A percentile compares a stretch with the other conserved stretches of the same genome.
Evolutionary conservation across 2,888 invertebrate genomes (phyloP).

Genomic region (Drosophila antonietae): DNA sequence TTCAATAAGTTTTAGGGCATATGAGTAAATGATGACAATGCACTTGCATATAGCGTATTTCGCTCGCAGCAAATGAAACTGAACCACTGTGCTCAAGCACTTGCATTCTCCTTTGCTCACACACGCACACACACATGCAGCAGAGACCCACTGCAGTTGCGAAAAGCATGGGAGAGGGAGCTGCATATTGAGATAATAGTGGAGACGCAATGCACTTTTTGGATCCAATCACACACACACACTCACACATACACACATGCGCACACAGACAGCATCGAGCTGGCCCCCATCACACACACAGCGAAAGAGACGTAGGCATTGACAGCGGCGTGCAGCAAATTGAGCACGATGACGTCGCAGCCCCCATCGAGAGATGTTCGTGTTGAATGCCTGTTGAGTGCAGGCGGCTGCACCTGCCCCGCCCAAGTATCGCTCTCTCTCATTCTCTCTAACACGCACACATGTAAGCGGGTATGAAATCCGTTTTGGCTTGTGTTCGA

Average conservation of each 20-base stretch:
- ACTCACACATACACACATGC: slow-evolving; percentile 14
- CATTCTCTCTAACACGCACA: slow-evolving; percentile 36
- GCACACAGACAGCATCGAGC: slow-evolving; percentile 24
- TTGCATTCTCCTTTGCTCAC: slow-evolving; percentile 17
- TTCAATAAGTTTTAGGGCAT: background rate
- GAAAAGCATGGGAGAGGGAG: slow-evolving; percentile 16
- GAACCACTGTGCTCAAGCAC: slow-evolving; percentile 14
- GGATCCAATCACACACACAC: slow-evolving; percentile 16
- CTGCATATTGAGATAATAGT: slow-evolving; percentile 18
- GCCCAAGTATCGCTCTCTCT: slow-evolving; percentile 31
- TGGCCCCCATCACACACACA: slow-evolving; percentile 65
- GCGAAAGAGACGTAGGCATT: slow-evolving; percentile 67
- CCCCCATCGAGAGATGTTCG: slow-evolving; percentile 35
- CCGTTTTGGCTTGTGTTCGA: slow-evolving; percentile 14
- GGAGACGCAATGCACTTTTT: slow-evolving; percentile 45
- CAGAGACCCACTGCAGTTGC: background rate
- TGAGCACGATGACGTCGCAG: slow-evolving; percentile 52
- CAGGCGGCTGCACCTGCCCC: slow-evolving; percentile 52
- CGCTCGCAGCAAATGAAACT: background rate
- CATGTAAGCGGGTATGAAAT: slow-evolving; percentile 26
- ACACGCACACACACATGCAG: slow-evolving; percentile 1
- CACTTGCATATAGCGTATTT: background rate
- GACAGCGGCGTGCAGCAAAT: slow-evolving; percentile 67
- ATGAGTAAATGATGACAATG: background rate
- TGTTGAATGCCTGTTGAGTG: slow-evolving; percentile 34